phyloP scores from a whole-genome alignment of 1,140 invertebrate genomes.

The Danaus melanippus region DNA sequence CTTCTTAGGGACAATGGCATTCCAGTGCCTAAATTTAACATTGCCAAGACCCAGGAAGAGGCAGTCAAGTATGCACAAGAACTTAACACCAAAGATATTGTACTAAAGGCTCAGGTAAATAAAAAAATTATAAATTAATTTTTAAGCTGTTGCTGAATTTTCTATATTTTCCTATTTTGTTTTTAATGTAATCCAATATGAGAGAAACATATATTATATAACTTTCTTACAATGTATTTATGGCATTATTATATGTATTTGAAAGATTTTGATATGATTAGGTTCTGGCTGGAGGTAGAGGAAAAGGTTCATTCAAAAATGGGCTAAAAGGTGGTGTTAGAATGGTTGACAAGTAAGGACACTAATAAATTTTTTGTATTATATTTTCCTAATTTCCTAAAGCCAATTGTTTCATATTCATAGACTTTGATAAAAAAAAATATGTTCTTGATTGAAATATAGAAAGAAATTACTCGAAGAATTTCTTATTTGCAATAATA shows the following conservation, averaged over 20 bases:
- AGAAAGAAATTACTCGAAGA: too few relatives aligned
- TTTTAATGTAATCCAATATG: neutral
- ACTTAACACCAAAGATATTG: constrained; percentile 88
- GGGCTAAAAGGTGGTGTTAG: constrained; percentile 93
- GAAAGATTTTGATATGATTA: constrained; percentile 17
- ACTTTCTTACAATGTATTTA: neutral
- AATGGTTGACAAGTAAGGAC: constrained; percentile 89
- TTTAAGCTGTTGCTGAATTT: too few relatives aligned
- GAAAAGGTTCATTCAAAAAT: constrained; percentile 94
- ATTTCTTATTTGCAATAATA: too few relatives aligned
- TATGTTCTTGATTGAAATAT: too few relatives aligned
- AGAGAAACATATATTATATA: constrained; percentile 3
- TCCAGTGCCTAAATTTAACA: constrained; percentile 93
- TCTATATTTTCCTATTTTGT: neutral
- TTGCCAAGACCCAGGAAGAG: constrained; percentile 89
- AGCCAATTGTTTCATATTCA: too few relatives aligned
- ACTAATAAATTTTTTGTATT: neutral
- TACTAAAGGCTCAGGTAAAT: constrained; percentile 94
- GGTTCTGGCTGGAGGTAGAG: constrained; percentile 96
- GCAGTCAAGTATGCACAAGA: constrained; percentile 85
- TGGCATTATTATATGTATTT: neutral
- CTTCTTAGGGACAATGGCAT: constrained; percentile 89
- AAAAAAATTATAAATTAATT: too few relatives aligned
- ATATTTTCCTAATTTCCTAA: too few relatives aligned
- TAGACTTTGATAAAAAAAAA: too few relatives aligned